A percentile compares a stretch with the other conserved stretches of the same genome.
These are phyloP conservation scores for Sphyrna mokarran DNA, from an alignment of 2,113 vertebrate genomes.

Conservation along the genomic window DNA sequence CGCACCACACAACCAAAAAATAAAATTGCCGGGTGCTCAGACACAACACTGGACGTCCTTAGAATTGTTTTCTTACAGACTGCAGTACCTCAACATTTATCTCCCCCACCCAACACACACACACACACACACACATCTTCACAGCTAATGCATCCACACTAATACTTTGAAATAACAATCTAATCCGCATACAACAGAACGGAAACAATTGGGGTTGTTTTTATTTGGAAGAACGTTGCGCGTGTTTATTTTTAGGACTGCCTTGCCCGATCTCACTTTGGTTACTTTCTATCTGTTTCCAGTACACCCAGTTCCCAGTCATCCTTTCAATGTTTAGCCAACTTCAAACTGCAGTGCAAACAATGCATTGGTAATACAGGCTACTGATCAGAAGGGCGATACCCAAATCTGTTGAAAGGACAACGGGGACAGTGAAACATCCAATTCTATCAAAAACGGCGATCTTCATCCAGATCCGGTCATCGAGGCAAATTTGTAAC, in stretches of 20 bases:
- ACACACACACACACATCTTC: background rate
- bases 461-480: background rate
- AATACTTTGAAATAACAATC: background rate
- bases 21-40: background rate
- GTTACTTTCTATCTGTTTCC: constrained; percentile 14
- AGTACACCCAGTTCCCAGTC: background rate
- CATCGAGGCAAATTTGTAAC: background rate
- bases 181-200: background rate
- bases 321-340: background rate
- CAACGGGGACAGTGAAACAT: background rate
- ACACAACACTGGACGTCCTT: background rate
- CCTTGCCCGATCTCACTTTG: background rate
- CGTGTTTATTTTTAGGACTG: background rate
- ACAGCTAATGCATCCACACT: background rate
- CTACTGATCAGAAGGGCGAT: background rate
- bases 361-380: background rate
- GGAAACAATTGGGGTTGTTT: background rate
- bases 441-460: background rate
- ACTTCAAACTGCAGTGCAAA: background rate
- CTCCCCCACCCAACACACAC: background rate
- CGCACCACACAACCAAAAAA: background rate
- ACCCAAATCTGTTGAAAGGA: background rate
- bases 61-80: background rate
- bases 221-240: background rate
- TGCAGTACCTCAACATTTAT: background rate